Percentiles rank a stretch among this genome's conserved stretches.
These are phyloP conservation scores for Chloroceryle aenea DNA, from an alignment of 2,113 vertebrate genomes.

Conservation along the genomic window DNA sequence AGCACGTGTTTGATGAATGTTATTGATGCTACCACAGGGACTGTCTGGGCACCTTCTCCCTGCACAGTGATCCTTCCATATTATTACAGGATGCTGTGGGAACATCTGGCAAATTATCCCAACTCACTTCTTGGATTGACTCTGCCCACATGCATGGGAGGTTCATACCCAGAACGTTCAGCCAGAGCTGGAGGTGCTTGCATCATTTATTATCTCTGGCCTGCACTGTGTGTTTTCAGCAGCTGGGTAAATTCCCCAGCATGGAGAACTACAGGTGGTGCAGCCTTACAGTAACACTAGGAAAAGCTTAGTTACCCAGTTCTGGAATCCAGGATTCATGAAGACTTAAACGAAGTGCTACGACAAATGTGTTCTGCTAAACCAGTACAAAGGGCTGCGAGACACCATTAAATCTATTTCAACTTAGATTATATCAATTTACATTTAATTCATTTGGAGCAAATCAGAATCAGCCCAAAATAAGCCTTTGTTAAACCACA, in stretches of 20 bases:
- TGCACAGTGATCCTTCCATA: background rate
- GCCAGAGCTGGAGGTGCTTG: background rate
- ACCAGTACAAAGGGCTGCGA: background rate
- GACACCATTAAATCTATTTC: background rate
- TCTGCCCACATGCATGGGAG: background rate
- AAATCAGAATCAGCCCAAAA: background rate
- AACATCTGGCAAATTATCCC: conserved; percentile 21
- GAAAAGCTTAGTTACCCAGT: background rate
- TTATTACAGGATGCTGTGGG: conserved; percentile 27
- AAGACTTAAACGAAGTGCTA: background rate
- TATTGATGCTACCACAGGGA: background rate
- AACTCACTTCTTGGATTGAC: background rate
- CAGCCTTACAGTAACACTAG: background rate
- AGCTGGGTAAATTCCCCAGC: background rate
- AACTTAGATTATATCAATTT: background rate
- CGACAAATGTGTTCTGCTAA: background rate
- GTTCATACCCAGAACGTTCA: background rate
- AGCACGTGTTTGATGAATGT: background rate
- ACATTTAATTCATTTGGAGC: background rate
- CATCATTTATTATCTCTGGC: background rate
- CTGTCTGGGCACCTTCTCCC: conserved; percentile 7
- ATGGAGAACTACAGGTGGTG: background rate
- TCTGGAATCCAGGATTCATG: background rate
- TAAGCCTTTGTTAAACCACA: background rate
- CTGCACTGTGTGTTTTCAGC: background rate